Percentiles rank a stretch among this genome's conserved stretches.
Evolutionary conservation across 1,140 invertebrate genomes (phyloP).

Genomic region (Pseudomyrmex dendroicus): DNA sequence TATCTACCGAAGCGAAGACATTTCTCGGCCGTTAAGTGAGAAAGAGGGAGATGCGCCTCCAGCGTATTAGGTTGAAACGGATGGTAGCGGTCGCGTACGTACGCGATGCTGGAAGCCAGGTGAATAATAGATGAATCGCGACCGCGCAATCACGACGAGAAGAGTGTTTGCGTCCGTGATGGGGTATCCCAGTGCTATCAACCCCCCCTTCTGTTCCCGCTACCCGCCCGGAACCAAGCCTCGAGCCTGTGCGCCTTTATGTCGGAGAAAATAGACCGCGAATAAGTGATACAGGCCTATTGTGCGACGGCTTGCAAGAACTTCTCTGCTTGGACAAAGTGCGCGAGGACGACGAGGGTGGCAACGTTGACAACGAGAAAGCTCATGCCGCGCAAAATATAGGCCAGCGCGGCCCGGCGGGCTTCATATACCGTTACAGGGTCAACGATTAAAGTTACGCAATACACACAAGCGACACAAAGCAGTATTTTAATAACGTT

Average conservation of each 20-base stretch:
- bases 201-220: constrained; percentile 45
- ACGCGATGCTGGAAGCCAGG: constrained; percentile 69
- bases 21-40: constrained; percentile 3
- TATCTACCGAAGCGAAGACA: constrained; percentile 8
- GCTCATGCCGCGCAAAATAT: constrained; percentile 33
- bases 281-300: constrained; percentile 82
- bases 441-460: constrained; percentile 62
- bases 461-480: background rate
- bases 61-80: constrained; percentile 46
- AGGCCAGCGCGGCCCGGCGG: constrained; percentile 25
- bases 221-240: constrained; percentile 49
- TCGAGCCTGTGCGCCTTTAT: constrained; percentile 72
- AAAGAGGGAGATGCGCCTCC: constrained; percentile 38
- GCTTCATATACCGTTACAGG: constrained; percentile 50
- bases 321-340: constrained; percentile 34
- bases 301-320: constrained; percentile 50
- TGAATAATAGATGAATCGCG: constrained; percentile 85
- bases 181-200: constrained; percentile 72
- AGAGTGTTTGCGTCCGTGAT: constrained; percentile 84
- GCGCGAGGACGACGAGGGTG: background rate
- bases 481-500: background rate
- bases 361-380: constrained; percentile 52
- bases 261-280: constrained; percentile 79
- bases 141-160: constrained; percentile 82
- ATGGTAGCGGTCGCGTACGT: constrained; percentile 61